Evolutionary conservation across 2,113 vertebrate genomes (phyloP).

Genomic region (Trinectes maculatus): DNA sequence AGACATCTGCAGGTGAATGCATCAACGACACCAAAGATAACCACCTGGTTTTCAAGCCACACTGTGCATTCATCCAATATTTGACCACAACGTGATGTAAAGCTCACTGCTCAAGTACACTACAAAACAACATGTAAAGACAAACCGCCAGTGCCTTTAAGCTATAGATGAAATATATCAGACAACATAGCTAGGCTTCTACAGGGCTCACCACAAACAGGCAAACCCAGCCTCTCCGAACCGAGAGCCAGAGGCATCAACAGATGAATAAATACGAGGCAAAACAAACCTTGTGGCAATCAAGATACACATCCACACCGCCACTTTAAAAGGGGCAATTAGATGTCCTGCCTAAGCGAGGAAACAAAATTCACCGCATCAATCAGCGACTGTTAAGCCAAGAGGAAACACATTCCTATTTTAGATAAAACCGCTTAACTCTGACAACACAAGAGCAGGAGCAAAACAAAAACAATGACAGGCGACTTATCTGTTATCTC

Average conservation of each 20-base stretch:
- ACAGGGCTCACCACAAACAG: slow-evolving; percentile 25
- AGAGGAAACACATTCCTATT: slow-evolving; percentile 30
- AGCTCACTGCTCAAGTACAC: slow-evolving; percentile 43
- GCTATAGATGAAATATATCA: slow-evolving; percentile 55
- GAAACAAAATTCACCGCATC: slow-evolving; percentile 39
- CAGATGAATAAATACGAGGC: slow-evolving; percentile 56
- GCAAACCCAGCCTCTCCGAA: slow-evolving; percentile 27
- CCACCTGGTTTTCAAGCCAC: slow-evolving; percentile 35
- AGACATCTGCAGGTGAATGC: slow-evolving; percentile 37
- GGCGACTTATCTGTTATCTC: slow-evolving; percentile 21
- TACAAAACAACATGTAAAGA: slow-evolving; percentile 17
- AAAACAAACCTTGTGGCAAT: slow-evolving; percentile 59
- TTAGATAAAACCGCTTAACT: slow-evolving; percentile 29
- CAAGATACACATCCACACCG: slow-evolving; percentile 14
- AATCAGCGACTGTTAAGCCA: slow-evolving; percentile 30
- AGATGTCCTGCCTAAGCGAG: slow-evolving; percentile 20
- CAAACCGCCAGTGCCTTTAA: slow-evolving; percentile 49
- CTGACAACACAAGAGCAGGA: slow-evolving; percentile 1
- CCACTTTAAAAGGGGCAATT: slow-evolving; percentile 53
- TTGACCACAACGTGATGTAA: slow-evolving; percentile 24
- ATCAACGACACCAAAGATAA: slow-evolving; percentile 45
- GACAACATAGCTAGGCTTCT: slow-evolving; percentile 30
- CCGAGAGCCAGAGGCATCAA: slow-evolving; percentile 57
- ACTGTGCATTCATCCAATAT: slow-evolving; percentile 10
- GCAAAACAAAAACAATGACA: slow-evolving; percentile 36